Evolutionary conservation across 2,113 vertebrate species (phyloP).

Genomic region (Istiophorus platypterus): DNA sequence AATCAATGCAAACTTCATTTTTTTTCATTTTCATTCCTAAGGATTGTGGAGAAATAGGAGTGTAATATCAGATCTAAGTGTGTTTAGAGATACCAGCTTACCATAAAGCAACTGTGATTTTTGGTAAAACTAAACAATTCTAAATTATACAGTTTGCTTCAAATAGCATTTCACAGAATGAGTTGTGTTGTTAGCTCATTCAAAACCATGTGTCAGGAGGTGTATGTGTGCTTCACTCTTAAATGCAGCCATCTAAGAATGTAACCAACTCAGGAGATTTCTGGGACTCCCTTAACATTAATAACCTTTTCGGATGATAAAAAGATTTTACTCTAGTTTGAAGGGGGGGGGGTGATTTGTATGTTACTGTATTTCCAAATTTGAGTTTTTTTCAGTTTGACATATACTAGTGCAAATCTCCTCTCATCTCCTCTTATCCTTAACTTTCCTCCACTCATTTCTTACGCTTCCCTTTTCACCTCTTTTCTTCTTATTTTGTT

Average conservation of each 20-base stretch:
- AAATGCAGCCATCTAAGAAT: too few species aligned
- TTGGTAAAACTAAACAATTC: too few species aligned
- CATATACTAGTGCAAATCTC: not conserved
- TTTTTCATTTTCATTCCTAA: too few species aligned
- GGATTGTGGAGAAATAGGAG: too few species aligned
- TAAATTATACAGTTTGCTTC: not conserved
- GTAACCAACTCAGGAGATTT: too few species aligned
- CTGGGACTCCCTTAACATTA: too few species aligned
- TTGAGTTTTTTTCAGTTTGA: not conserved
- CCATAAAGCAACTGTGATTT: not conserved
- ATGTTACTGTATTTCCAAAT: too few species aligned
- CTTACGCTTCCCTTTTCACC: not conserved
- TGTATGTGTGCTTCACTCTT: too few species aligned
- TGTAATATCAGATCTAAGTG: too few species aligned
- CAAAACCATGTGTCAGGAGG: too few species aligned
- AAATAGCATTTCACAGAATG: not conserved
- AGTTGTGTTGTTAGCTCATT: not conserved
- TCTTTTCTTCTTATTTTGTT: constrained; percentile 7
- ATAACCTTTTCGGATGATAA: not conserved
- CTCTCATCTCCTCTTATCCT: not conserved
- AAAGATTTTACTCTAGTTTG: not conserved
- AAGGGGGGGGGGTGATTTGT: not conserved
- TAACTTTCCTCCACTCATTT: not conserved
- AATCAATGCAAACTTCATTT: too few species aligned
- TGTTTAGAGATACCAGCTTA: not conserved